Base-by-base conservation (phyloP, 1,140 invertebrate genomes). In the Calycopis cecrops region DNA sequence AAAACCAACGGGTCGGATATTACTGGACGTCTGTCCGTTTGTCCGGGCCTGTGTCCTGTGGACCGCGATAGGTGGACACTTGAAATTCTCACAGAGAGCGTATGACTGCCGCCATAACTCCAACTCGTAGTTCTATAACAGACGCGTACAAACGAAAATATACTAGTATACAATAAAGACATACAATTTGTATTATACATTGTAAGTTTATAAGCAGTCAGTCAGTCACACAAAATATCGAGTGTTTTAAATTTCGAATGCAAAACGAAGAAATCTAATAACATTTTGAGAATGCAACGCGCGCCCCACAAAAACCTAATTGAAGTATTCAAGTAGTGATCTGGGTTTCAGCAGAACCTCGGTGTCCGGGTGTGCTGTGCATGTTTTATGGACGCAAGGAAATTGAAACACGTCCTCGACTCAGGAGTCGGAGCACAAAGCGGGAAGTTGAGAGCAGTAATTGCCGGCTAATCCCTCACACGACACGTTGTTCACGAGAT, bases 381-480 rank as follows among this genome's bases (percentile, higher is more conserved):
- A 66, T 63, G 59, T 62, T 67, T 63, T 65, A 67, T 52, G 47
- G 59, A 54, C 37, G 48, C 52, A 52, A 55, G 49, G 51, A 66
- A 65, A 70, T 70, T 67, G 62, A 67, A 70, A 66, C 72, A 74
- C 65, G 72, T 68, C 59, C 62, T 55, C 48, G 60, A 60, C 55
- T 67, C 58, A 69, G 62, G 60, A 71, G 71, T 70, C 69, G 68
- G 53, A 47, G 47, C 57, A 59, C 60, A 67, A 57, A 64, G 55
- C 62, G 48, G 35, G 47, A 53, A 53, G 53, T 60, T 56, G 65
- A 66, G 59, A 56, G 56, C 52, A 65, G 63, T 77, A 73, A 77
- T 73, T 77, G 68, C 62, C 66, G 67, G 67, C 53, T 75, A 75
- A 77, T 75, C 71, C 74, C 51, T 55, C 18, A 55, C 21, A 44